These are phyloP conservation scores for Sminthopsis crassicaudata DNA, from an alignment of 2,113 vertebrate species.

Conservation along the genomic window DNA sequence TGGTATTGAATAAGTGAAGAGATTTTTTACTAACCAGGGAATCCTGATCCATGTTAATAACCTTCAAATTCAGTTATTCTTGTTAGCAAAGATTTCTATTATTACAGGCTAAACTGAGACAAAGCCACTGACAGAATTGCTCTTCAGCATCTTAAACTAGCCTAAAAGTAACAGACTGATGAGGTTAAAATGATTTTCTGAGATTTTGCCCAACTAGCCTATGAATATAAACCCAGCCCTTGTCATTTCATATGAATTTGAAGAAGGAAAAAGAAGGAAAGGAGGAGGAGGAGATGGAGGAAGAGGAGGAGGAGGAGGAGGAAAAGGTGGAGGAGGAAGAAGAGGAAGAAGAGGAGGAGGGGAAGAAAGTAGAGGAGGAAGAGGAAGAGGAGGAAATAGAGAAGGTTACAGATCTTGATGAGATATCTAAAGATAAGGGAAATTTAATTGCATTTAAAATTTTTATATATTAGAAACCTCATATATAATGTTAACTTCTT, in stretches of 20 bases:
- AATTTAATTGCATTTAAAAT: neutral
- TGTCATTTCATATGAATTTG: neutral
- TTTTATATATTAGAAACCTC: neutral
- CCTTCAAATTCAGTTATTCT: neutral
- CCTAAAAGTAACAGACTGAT: neutral
- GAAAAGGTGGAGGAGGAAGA: neutral
- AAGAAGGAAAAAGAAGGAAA: neutral
- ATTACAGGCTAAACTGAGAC: neutral
- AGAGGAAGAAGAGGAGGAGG: neutral
- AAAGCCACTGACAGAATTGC: neutral
- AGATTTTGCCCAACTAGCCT: neutral
- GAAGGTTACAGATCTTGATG: neutral
- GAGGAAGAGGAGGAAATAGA: neutral
- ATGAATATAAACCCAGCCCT: neutral
- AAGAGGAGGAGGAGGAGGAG: neutral
- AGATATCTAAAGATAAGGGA: neutral
- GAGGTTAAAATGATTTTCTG: neutral
- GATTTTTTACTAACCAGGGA: neutral
- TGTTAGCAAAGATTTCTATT: neutral
- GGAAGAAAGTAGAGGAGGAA: too few species aligned
- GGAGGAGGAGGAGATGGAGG: rapidly evolving
- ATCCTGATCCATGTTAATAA: neutral
- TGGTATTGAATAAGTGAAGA: too few species aligned
- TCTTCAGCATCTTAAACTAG: neutral
- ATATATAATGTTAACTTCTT: neutral